Percentiles rank a stretch among this genome's conserved stretches.
Evolutionary conservation across 2,888 invertebrate species (phyloP).

Genomic region (Stratiomys singularior): DNA sequence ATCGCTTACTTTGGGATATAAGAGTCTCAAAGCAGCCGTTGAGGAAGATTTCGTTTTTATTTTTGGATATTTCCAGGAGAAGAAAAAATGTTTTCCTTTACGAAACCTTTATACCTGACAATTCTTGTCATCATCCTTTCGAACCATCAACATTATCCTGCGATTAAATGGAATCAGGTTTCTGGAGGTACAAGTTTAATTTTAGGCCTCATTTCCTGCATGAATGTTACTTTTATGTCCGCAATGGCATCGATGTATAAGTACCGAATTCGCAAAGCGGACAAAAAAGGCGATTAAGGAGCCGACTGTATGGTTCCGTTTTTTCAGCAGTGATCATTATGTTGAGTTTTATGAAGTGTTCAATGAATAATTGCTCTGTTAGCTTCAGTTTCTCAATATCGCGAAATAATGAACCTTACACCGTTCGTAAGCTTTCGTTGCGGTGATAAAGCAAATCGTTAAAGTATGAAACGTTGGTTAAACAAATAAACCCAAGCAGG

Average conservation of each 20-base stretch:
- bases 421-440: no score
- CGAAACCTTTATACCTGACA: not conserved
- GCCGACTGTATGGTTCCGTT: no score
- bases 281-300: slow-evolving; percentile 19
- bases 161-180: slow-evolving; percentile 26
- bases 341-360: no score
- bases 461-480: no score
- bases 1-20: slow-evolving; percentile 7
- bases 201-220: slow-evolving; percentile 48
- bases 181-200: slow-evolving; percentile 39
- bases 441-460: no score
- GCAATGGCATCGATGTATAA: slow-evolving; percentile 21
- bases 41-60: no score
- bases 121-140: slow-evolving; percentile 27
- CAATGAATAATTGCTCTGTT: no score
- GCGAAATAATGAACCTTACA: no score
- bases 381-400: no score
- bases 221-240: slow-evolving; percentile 49
- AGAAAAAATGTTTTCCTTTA: slow-evolving; percentile 19
- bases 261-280: slow-evolving; percentile 22
- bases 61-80: not conserved
- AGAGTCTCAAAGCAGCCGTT: not conserved
- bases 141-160: not conserved
- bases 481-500: no score
- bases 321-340: no score